These are phyloP conservation scores for Rattus rattus DNA, from an alignment of 2,113 vertebrate genomes.

Conservation along the genomic window DNA sequence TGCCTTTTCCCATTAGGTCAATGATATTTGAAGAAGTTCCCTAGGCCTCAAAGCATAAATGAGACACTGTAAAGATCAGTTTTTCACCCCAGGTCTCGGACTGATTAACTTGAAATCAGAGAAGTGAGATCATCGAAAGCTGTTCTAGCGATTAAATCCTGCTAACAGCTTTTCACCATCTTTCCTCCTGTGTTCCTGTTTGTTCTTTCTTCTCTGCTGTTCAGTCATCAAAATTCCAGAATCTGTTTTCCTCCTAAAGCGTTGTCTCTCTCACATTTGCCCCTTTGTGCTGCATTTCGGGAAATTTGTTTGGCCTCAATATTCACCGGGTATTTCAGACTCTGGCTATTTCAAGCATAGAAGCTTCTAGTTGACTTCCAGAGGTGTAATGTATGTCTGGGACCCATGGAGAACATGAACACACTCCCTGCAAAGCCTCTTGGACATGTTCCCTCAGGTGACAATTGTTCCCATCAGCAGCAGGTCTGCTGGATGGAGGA, in stretches of 20 bases:
- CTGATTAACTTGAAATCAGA: neutral
- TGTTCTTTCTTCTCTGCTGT: neutral
- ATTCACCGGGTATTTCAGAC: neutral
- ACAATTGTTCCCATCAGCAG: neutral
- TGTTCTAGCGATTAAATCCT: neutral
- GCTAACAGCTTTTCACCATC: neutral
- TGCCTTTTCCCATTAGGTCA: neutral
- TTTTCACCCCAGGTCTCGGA: neutral
- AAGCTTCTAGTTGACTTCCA: neutral
- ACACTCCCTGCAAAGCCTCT: accelerated
- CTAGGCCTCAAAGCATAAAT: neutral
- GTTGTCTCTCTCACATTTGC: neutral
- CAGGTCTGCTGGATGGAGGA: neutral
- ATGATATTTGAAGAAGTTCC: neutral
- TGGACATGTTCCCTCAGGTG: neutral
- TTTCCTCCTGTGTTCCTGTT: neutral
- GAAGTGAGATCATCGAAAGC: neutral
- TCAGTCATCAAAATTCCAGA: neutral
- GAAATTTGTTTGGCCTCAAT: neutral
- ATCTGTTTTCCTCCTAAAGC: neutral
- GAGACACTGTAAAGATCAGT: neutral
- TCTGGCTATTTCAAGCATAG: neutral
- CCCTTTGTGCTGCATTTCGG: neutral
- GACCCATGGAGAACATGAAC: neutral
- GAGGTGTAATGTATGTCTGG: neutral